These are phyloP conservation scores for Nesoenas mayeri DNA, from an alignment of 2,113 vertebrate species.

Conservation along the genomic window DNA sequence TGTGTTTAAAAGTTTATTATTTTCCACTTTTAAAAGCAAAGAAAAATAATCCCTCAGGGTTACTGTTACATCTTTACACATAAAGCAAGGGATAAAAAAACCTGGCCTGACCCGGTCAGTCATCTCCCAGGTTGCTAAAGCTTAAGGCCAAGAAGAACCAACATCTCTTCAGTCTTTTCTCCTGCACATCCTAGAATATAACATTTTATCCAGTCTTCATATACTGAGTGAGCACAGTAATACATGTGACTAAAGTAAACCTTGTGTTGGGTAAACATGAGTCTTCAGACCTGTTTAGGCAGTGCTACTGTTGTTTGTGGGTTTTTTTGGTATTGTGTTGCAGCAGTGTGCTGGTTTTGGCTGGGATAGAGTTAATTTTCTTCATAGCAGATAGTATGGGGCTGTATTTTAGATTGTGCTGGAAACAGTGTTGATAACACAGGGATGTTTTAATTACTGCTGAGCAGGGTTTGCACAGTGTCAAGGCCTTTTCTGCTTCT, in stretches of 20 bases:
- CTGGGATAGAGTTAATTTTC: no score
- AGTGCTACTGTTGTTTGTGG: not conserved
- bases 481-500: no score
- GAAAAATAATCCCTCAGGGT: not conserved
- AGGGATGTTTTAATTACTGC: no score
- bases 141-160: not conserved
- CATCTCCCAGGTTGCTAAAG: not conserved
- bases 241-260: not conserved
- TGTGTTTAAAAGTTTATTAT: not conserved
- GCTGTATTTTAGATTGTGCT: no score
- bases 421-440: no score
- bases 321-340: not conserved
- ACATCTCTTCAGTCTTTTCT: not conserved
- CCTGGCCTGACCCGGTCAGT: not conserved
- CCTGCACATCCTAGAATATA: not conserved
- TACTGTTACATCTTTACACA: not conserved
- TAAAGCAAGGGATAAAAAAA: not conserved
- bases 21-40: not conserved
- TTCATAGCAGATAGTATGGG: no score
- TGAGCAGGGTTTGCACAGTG: no score
- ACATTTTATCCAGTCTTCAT: not conserved
- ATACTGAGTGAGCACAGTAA: not conserved
- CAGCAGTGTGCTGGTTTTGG: not conserved
- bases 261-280: not conserved
- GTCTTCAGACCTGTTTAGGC: not conserved